Evolutionary conservation across 2,888 invertebrate species (phyloP).

Genomic region (Caradrina kadenii): DNA sequence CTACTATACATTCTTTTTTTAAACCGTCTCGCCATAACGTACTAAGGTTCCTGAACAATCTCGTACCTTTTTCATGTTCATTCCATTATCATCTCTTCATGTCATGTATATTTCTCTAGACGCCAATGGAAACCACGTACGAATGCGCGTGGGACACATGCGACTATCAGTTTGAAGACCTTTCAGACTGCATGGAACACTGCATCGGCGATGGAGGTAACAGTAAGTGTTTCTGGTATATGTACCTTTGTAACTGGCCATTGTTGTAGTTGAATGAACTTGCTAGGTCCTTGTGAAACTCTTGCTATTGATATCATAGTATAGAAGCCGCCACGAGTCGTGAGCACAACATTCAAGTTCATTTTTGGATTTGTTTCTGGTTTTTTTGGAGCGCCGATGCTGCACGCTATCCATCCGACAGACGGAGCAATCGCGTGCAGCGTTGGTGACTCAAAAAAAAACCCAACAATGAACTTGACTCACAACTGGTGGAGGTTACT

Average conservation of each 20-base stretch:
- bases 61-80: not conserved
- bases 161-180: constrained; percentile 98
- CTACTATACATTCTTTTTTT: too few relatives aligned
- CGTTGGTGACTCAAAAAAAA: too few relatives aligned
- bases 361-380: too few relatives aligned
- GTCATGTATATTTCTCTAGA: constrained; percentile 65
- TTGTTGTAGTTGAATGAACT: not conserved
- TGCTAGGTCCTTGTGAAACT: not conserved
- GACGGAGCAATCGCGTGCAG: too few relatives aligned
- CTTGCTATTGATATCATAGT: too few relatives aligned
- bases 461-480: too few relatives aligned
- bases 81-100: constrained; percentile 4
- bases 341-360: too few relatives aligned
- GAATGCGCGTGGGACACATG: constrained; percentile 98
- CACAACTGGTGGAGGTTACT: too few relatives aligned
- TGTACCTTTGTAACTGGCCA: constrained; percentile 40
- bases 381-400: too few relatives aligned
- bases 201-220: constrained; percentile 94
- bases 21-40: too few relatives aligned
- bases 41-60: not conserved
- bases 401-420: too few relatives aligned
- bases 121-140: constrained; percentile 91
- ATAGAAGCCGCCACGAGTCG: too few relatives aligned
- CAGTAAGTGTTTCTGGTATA: constrained; percentile 88
- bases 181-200: constrained; percentile 96